Conservation (phyloP, 2,888 invertebrate genomes). For the Nephrotoma flavescens region DNA sequence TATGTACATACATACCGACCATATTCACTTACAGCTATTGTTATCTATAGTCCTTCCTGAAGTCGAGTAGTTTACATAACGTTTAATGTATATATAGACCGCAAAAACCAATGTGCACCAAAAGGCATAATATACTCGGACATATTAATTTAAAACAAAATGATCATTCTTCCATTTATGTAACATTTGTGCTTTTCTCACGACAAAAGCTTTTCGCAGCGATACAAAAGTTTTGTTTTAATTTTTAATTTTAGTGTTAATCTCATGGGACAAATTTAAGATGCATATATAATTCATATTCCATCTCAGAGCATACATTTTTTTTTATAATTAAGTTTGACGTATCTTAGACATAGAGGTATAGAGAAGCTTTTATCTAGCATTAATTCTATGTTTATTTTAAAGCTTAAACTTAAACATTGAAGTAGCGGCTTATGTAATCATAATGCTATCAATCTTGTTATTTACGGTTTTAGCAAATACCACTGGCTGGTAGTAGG, state of each 20-base stretch:
- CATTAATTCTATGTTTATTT: neutral
- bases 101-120: neutral
- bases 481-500: too few species aligned
- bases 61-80: neutral
- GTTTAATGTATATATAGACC: neutral
- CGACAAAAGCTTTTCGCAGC: neutral
- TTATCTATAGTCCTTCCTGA: neutral
- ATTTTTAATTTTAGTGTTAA: neutral
- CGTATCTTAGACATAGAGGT: too few species aligned
- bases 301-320: neutral
- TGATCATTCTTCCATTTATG: neutral
- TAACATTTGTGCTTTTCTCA: neutral
- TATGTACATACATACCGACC: neutral
- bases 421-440: too few species aligned
- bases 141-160: neutral
- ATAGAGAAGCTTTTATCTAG: too few species aligned
- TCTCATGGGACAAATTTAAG: neutral
- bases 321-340: neutral
- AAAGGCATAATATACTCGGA: neutral
- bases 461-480: too few species aligned
- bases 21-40: neutral
- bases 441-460: too few species aligned
- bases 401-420: neutral
- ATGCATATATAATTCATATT: neutral
- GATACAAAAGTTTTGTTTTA: neutral